These are phyloP conservation scores for Drosophila paramelanica DNA, from an alignment of 2,888 invertebrate species.

Conservation along the genomic window DNA sequence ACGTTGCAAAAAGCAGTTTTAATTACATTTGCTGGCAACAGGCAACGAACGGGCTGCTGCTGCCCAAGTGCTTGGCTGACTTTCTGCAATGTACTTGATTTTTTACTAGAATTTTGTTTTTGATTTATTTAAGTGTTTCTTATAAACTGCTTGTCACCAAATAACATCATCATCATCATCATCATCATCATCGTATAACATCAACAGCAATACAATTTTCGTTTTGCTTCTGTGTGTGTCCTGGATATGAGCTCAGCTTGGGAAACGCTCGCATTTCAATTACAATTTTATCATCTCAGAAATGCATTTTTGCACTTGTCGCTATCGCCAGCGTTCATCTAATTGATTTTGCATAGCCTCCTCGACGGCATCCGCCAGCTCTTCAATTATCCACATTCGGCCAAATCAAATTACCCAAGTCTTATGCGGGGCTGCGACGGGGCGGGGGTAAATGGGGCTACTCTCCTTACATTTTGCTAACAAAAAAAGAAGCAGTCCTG, in stretches of 20 bases:
- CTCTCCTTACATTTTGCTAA: slow-evolving; percentile 6
- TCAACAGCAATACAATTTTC: slow-evolving; percentile 1
- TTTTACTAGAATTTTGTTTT: slow-evolving; percentile 6
- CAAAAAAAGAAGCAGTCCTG: slow-evolving; percentile 4
- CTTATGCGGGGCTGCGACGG: background rate
- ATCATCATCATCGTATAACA: slow-evolving; percentile 1
- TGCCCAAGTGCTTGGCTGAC: slow-evolving; percentile 1
- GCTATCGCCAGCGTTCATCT: slow-evolving; percentile 21
- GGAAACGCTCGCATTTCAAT: slow-evolving; percentile 50
- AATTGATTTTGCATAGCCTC: slow-evolving; percentile 64
- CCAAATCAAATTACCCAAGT: slow-evolving; percentile 57
- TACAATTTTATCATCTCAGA: slow-evolving; percentile 37
- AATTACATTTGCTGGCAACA: slow-evolving; percentile 65
- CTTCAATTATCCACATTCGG: slow-evolving; percentile 63
- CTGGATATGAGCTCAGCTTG: slow-evolving; percentile 31
- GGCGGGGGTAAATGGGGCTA: background rate
- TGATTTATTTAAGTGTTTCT: slow-evolving; percentile 10
- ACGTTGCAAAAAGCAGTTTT: slow-evolving; percentile 74
- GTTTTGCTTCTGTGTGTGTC: background rate
- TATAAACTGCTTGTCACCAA: slow-evolving; percentile 9
- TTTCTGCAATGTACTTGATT: slow-evolving; percentile 5
- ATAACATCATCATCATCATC: background rate
- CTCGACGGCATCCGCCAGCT: slow-evolving; percentile 19
- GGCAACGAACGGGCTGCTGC: background rate
- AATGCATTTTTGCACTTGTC: slow-evolving; percentile 36